These are phyloP conservation scores for Vanessa cardui DNA, from an alignment of 2,888 invertebrate species.

Conservation along the genomic window DNA sequence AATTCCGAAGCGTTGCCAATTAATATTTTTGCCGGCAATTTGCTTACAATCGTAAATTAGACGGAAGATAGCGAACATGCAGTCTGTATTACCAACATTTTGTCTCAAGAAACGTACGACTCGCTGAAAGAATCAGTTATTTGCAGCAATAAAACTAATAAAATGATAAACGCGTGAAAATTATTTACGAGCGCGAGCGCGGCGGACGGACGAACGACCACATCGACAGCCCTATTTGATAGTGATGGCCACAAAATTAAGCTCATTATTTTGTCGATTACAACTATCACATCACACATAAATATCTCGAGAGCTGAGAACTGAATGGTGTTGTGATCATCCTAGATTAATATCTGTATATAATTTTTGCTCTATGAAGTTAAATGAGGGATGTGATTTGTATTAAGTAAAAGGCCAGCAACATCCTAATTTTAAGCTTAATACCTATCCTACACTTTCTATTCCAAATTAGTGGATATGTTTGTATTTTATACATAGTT, in stretches of 20 bases:
- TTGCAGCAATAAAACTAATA: conserved; percentile 37
- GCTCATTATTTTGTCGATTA: conserved; percentile 3
- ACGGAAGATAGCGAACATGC: not conserved
- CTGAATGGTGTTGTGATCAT: too few relatives aligned
- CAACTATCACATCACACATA: not conserved
- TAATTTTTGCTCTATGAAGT: too few relatives aligned
- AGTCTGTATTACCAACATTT: not conserved
- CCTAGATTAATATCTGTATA: too few relatives aligned
- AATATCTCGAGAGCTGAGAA: not conserved
- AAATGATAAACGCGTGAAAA: conserved; percentile 38
- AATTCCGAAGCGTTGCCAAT: conserved; percentile 21
- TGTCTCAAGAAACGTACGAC: conserved; percentile 11
- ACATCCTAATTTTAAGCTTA: too few relatives aligned
- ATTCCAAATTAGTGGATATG: too few relatives aligned
- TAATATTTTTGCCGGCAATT: conserved; percentile 22
- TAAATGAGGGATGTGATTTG: too few relatives aligned
- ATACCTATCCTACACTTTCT: too few relatives aligned
- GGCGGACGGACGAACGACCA: conserved; percentile 9
- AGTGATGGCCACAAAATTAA: conserved; percentile 1
- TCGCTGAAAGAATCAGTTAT: conserved; percentile 22
- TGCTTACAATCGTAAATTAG: conserved; percentile 22
- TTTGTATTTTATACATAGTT: too few relatives aligned
- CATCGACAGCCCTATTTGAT: not conserved
- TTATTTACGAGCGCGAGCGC: conserved; percentile 32
- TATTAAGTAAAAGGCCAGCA: too few relatives aligned